Evolutionary conservation across 2,888 invertebrate species (phyloP), one percentile per base, ranked within the genome.

Genomic region (Phaedon cochleariae): DNA sequence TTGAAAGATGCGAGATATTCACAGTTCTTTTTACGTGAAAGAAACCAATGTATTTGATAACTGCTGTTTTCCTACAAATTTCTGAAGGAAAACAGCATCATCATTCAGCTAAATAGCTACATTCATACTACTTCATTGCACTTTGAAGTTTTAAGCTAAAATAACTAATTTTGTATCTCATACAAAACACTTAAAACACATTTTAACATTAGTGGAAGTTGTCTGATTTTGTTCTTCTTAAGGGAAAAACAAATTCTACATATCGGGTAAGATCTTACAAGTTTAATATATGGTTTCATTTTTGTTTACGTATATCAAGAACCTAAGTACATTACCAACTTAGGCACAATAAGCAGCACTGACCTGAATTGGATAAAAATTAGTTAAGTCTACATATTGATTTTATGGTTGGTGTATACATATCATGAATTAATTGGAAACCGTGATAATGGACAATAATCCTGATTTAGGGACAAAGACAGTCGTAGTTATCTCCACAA

Each of bases 191-290:
- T 69, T 67, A 65, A 59, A 69, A 66, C 51, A 64, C 59, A 54
- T 60, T 66, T 70, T 70, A 65, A 68, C 65, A 70, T 67, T 69
- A 71, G 67, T 71, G 71, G 71, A 71, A 71, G 71, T 71, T 67
- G 59, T 60, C 63, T 69, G 71, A 71, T 71, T 69, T 69, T 69
- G 71, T 65, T 71, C 66, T 68, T 68, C 71, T 64, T 69, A 71
- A 69, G 51, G 67, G 71, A 71, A 69, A 71, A 71, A 69, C 71
- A 71, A 71, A 67, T 67, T 67, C 67, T 71, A 69, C 64, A 61
- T 65, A 60, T 59, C 58, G 37, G 68, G 63, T 62, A 65, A 46
- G 37, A 62, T 48, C 54, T 61, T 45, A 60, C 52, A 60, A 22
- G 34, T 37, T 57, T 45, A 26, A 26, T 26, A 57, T 57, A 3